Evolutionary conservation across 1,140 invertebrate genomes (phyloP).

Genomic region (Cyrtorhinus lividipennis): DNA sequence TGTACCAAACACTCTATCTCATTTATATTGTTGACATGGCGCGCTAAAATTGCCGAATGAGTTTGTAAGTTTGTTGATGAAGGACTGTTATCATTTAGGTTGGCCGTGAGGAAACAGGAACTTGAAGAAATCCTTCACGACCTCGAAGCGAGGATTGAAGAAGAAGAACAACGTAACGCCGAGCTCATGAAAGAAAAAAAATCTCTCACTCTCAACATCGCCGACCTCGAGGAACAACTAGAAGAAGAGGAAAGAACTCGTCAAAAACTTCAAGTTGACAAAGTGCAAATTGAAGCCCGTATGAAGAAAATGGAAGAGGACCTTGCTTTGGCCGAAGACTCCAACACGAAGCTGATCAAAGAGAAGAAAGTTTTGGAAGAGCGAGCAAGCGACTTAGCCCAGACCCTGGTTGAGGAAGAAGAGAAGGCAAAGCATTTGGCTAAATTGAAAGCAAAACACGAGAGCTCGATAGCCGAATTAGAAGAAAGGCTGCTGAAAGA

Average conservation of each 20-base stretch:
- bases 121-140: conserved; percentile 94
- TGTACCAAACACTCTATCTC: too few species aligned
- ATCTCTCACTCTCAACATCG: conserved; percentile 77
- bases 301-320: conserved; percentile 96
- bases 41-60: too few species aligned
- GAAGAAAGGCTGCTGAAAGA: conserved; percentile 88
- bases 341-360: conserved; percentile 72
- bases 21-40: too few species aligned
- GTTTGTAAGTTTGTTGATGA: too few species aligned
- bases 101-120: conserved; percentile 80
- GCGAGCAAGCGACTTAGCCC: conserved; percentile 71
- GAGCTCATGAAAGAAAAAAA: conserved; percentile 80
- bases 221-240: conserved; percentile 77
- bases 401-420: conserved; percentile 89
- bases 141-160: conserved; percentile 85
- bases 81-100: too few species aligned
- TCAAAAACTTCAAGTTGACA: conserved; percentile 94
- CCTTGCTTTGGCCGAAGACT: conserved; percentile 67
- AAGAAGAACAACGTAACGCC: conserved; percentile 81
- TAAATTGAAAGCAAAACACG: conserved; percentile 90
- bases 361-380: conserved; percentile 95
- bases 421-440: conserved; percentile 93
- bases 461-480: conserved; percentile 86
- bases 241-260: conserved; percentile 94
- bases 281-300: conserved; percentile 84